Percentiles rank a stretch among this genome's conserved stretches.
These are phyloP conservation scores for Oscheius onirici DNA, from an alignment of 2,888 invertebrate genomes.

Conservation along the genomic window DNA sequence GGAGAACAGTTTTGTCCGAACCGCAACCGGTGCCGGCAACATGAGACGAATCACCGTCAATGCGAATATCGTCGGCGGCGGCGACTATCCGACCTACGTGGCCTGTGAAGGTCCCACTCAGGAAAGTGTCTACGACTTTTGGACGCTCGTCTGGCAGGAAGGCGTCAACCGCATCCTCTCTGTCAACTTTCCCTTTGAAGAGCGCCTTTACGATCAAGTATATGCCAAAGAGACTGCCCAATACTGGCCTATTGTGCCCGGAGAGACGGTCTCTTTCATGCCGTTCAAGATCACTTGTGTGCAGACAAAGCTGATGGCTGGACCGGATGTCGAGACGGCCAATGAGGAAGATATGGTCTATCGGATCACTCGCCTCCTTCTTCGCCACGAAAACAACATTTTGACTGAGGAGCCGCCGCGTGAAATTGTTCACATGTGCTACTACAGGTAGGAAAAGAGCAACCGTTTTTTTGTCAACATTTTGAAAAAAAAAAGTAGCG, in stretches of 20 bases:
- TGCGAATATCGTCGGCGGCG: conserved; percentile 38
- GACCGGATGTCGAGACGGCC: conserved; percentile 6
- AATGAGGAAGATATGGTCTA: conserved; percentile 32
- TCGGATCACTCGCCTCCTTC: conserved; percentile 34
- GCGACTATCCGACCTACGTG: conserved; percentile 29
- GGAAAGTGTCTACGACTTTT: conserved; percentile 41
- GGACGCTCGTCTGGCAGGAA: conserved; percentile 39
- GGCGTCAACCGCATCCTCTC: conserved; percentile 31
- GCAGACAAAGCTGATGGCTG: conserved; percentile 25
- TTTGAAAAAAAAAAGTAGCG: too few relatives aligned
- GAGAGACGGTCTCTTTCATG: conserved; percentile 33
- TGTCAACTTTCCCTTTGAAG: conserved; percentile 44
- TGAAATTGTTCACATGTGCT: conserved; percentile 35
- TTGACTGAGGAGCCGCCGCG: conserved; percentile 21
- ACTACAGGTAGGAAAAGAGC: conserved; percentile 30
- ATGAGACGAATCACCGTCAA: conserved; percentile 27
- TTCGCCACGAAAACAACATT: conserved; percentile 37
- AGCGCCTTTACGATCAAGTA: conserved; percentile 32
- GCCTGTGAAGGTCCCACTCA: conserved; percentile 45
- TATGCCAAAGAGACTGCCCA: conserved; percentile 30
- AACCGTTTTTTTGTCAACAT: too few relatives aligned
- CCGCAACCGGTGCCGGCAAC: conserved; percentile 11
- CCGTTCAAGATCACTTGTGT: conserved; percentile 39
- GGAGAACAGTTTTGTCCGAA: conserved; percentile 2
- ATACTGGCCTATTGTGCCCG: conserved; percentile 42